Evolutionary conservation across 2,888 invertebrate species (phyloP), one percentile per base, ranked within the genome.

Genomic region (Macroteleia sp.): DNA sequence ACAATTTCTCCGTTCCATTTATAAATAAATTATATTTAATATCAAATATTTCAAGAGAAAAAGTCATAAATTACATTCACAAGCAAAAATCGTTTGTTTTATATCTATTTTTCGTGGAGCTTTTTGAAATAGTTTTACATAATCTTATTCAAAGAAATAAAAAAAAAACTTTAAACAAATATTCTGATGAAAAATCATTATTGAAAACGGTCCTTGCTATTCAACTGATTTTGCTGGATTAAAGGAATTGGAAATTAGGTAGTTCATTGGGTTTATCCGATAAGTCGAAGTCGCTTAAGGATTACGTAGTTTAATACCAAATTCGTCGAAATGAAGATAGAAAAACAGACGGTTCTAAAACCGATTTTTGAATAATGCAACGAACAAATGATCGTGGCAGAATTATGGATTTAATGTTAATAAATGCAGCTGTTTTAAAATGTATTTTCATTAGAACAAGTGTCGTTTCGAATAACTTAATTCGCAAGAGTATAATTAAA

Each of bases 231-330:
- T 46, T 25, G 30, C 32, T 16, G 46, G 57, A 69, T 69, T 59
- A 57, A 57, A 57, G 20, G 69, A 69, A 50, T 57, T 57, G 41
- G 42, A 59, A 69, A 69, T 57, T 69, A 69, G 57, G 41, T 50
- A 59, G 57, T 69, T 69, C 57, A 59, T 48, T 69, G 36, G 25
- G 41, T 41, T 69, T 69, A 57, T 57, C 57, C 50, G 50, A 56
- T 57, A 41, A 59, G 48, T 48, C 50, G 32, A 20, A 69, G 50
- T 6, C 41, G 41, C 57, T 57, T 50, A 59, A 69, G 48, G 17
- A 69, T 57, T 69, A 32, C 57, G 48, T 41, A 56, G 16, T 50
- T 69, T 50, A 50, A 41, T 50, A 32, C 50, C 16, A 41, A 39
- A 56, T 56, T 46, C 44, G 20, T 25, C 14, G 28, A 48, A 52